Percentiles rank a stretch among this genome's conserved stretches.
phyloP scores from a whole-genome alignment of 92 coral and sea anemone genomes.

The Muricea muricata region DNA sequence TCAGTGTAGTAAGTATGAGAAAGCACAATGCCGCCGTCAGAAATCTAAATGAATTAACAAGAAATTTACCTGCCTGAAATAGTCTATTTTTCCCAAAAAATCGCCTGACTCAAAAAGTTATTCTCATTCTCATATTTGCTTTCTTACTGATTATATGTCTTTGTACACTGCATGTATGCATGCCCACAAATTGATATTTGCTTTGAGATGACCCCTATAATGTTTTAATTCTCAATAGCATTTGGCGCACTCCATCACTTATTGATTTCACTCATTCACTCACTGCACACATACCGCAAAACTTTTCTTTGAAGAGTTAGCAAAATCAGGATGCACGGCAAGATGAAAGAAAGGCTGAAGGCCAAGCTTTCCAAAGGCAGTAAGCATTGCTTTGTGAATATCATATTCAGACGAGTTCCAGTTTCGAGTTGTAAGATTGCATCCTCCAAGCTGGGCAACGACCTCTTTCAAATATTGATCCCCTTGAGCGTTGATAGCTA shows the following conservation, averaged over 20 bases:
- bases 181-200: too few species aligned
- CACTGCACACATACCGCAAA: slow-evolving; percentile 19
- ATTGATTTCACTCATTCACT: too few species aligned
- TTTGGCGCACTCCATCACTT: not conserved
- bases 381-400: slow-evolving; percentile 5
- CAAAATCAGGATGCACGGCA: slow-evolving; percentile 14
- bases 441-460: slow-evolving; percentile 14
- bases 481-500: slow-evolving; percentile 14
- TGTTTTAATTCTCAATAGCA: too few species aligned
- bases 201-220: too few species aligned
- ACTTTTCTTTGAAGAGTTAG: slow-evolving; percentile 11
- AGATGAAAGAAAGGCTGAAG: slow-evolving; percentile 27
- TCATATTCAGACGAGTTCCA: slow-evolving; percentile 44
- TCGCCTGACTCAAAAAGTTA: too few species aligned
- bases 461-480: slow-evolving; percentile 18
- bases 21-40: slow-evolving; percentile 29
- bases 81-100: too few species aligned
- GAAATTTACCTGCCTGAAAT: too few species aligned
- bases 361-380: not conserved
- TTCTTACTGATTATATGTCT: too few species aligned
- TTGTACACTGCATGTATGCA: too few species aligned
- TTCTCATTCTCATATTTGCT: too few species aligned
- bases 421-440: slow-evolving; percentile 6
- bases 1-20: slow-evolving; percentile 8
- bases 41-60: not conserved